Evolutionary conservation across 2,888 invertebrate species (phyloP).

Genomic region (Cantharis nigra): DNA sequence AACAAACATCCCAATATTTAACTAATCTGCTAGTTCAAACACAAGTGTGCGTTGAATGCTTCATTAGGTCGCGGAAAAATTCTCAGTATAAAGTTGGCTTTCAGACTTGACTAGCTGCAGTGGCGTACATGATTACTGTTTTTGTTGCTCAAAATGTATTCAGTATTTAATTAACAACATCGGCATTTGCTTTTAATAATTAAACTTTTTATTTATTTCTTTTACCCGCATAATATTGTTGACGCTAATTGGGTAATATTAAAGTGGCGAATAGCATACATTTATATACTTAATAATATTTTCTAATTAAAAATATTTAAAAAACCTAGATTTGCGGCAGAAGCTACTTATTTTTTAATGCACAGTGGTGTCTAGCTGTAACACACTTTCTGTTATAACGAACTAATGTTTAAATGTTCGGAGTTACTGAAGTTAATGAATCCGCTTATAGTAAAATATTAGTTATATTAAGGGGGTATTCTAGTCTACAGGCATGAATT

Average conservation of each 20-base stretch:
- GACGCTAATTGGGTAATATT: background rate
- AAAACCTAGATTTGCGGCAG: background rate
- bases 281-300: background rate
- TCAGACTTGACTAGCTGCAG: constrained; percentile 1
- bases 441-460: too few relatives aligned
- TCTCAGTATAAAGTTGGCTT: constrained; percentile 27
- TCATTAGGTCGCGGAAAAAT: constrained; percentile 39
- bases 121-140: background rate
- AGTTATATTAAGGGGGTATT: too few relatives aligned
- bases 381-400: too few relatives aligned
- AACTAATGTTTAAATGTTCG: too few relatives aligned
- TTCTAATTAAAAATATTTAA: background rate
- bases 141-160: background rate
- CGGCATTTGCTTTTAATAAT: background rate
- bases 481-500: too few relatives aligned
- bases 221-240: background rate
- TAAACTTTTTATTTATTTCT: background rate
- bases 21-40: constrained; percentile 42
- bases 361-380: too few relatives aligned
- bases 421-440: too few relatives aligned
- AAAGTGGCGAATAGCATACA: background rate
- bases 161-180: background rate
- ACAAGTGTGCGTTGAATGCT: constrained; percentile 39
- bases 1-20: constrained; percentile 42
- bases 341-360: too few relatives aligned